A percentile compares a stretch with the other conserved stretches of the same genome.
Conservation (phyloP, 2,113 vertebrate species). For the Acanthisitta chloris region DNA sequence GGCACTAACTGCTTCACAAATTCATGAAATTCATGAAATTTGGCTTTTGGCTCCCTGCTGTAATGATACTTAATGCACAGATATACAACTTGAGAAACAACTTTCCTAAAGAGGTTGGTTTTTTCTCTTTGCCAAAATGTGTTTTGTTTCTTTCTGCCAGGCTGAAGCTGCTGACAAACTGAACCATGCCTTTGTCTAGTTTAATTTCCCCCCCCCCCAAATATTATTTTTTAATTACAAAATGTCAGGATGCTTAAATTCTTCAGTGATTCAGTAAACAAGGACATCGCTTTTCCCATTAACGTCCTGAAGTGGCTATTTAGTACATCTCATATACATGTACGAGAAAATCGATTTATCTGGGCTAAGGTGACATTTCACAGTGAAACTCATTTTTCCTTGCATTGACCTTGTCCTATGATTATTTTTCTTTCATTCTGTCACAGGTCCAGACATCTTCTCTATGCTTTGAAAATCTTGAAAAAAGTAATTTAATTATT, state of each 20-base stretch:
- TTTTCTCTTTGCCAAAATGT: background rate
- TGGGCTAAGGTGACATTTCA: background rate
- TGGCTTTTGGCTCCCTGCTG: background rate
- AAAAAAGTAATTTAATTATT: background rate
- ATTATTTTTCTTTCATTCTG: background rate
- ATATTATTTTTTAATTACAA: background rate
- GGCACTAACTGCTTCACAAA: background rate
- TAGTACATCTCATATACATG: background rate
- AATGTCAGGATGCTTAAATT: background rate
- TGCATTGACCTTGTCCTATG: background rate
- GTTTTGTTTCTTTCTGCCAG: background rate
- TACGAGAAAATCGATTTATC: background rate
- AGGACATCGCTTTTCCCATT: background rate
- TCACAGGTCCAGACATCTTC: background rate
- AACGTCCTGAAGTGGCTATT: background rate
- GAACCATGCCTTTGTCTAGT: background rate
- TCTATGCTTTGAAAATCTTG: background rate
- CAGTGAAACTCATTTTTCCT: background rate
- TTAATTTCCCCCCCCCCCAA: accelerated
- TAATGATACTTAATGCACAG: background rate
- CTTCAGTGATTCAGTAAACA: background rate
- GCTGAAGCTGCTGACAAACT: slow-evolving; percentile 5
- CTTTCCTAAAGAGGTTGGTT: background rate
- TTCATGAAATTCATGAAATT: background rate
- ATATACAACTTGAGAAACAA: background rate